phyloP scores from a whole-genome alignment of 2,113 vertebrate genomes.

The Platysteira castanea region DNA sequence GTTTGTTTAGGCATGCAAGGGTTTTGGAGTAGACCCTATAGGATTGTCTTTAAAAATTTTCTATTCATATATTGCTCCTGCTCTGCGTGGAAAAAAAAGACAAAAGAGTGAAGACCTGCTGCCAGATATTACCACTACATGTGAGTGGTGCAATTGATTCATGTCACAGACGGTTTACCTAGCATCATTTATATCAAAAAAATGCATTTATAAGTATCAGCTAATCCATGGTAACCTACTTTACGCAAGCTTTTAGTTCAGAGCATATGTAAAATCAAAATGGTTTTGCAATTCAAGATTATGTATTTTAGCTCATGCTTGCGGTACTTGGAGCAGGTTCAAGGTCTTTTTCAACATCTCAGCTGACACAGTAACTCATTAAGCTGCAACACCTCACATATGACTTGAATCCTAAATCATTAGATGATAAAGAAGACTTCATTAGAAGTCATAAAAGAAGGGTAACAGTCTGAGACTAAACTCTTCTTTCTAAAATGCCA shows the following conservation, averaged over 20 bases:
- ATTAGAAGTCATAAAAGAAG: neutral
- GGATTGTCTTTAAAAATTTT: neutral
- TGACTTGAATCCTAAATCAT: neutral
- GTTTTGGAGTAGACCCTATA: neutral
- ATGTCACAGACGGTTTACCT: neutral
- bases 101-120: neutral
- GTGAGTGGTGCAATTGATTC: rapidly evolving
- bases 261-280: neutral
- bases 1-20: neutral
- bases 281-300: neutral
- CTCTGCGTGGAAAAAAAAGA: neutral
- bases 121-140: neutral
- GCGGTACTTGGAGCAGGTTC: neutral
- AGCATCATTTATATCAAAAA: neutral
- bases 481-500: neutral
- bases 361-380: neutral
- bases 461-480: neutral
- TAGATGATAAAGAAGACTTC: neutral
- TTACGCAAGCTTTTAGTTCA: neutral
- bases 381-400: neutral
- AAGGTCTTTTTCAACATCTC: neutral
- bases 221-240: neutral
- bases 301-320: neutral
- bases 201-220: neutral
- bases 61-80: neutral